Conservation (phyloP, 2,888 invertebrate genomes). For the Ochropleura leucogaster region DNA sequence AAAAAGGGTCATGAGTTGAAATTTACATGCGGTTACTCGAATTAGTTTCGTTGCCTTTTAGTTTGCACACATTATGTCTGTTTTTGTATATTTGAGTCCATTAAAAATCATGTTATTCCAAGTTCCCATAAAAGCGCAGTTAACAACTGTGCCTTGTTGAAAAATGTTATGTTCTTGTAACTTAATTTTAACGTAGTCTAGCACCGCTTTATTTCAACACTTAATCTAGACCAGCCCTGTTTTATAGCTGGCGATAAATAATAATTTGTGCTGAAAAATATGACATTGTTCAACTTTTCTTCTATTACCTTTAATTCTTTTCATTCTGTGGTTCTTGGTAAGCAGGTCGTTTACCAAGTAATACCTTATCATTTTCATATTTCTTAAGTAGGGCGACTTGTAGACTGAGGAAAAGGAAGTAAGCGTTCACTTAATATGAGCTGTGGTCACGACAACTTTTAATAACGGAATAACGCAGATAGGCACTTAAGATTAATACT, state of each 20-base stretch:
- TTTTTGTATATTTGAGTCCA: constrained; percentile 27
- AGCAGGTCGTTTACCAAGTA: constrained; percentile 53
- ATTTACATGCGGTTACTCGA: constrained; percentile 55
- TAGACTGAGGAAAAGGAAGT: constrained; percentile 65
- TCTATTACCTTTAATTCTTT: constrained; percentile 38
- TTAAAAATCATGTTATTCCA: neutral
- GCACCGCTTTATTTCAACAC: constrained; percentile 37
- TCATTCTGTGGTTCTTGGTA: constrained; percentile 37
- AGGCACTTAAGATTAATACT: constrained; percentile 54
- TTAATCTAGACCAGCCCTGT: constrained; percentile 32
- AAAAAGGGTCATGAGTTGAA: constrained; percentile 31
- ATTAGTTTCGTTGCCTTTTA: constrained; percentile 41
- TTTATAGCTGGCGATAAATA: constrained; percentile 38
- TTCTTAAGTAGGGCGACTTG: constrained; percentile 61
- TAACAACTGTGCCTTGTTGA: constrained; percentile 10
- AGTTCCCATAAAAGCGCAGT: constrained; percentile 10
- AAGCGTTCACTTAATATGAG: constrained; percentile 68
- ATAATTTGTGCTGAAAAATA: constrained; percentile 34
- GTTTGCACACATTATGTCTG: constrained; percentile 37
- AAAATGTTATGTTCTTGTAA: constrained; percentile 19
- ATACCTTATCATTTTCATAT: constrained; percentile 65
- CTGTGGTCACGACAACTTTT: constrained; percentile 71
- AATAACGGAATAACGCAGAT: constrained; percentile 62
- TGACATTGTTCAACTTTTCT: constrained; percentile 30
- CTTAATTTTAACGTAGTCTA: constrained; percentile 22